A percentile compares a stretch with the other conserved stretches of the same genome.
Evolutionary conservation across 1,140 invertebrate species (phyloP).

Genomic region (Caenorhabditis latens): DNA sequence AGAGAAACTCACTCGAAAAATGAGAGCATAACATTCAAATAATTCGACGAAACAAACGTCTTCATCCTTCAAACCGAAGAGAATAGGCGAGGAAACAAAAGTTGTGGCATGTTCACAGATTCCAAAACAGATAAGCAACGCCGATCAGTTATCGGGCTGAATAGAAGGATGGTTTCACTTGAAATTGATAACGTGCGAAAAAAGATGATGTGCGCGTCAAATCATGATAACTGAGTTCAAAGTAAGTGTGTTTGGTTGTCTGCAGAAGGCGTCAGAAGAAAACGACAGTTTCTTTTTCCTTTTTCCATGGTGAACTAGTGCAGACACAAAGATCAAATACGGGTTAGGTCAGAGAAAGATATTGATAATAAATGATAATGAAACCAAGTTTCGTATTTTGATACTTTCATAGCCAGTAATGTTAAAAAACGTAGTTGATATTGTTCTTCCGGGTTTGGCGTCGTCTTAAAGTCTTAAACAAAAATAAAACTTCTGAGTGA

Average conservation of each 20-base stretch:
- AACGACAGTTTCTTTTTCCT: not conserved
- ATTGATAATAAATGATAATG: not conserved
- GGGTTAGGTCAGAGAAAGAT: not conserved
- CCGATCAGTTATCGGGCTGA: conserved; percentile 4
- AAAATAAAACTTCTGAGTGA: not conserved
- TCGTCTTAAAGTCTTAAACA: not conserved
- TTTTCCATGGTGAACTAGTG: not conserved
- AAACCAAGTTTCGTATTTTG: conserved; percentile 6
- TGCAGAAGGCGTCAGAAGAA: conserved; percentile 33
- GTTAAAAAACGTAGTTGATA: not conserved
- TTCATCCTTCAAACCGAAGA: not conserved
- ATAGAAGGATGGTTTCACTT: conserved; percentile 13
- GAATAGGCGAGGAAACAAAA: conserved; percentile 7
- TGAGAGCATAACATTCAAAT: not conserved
- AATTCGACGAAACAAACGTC: not conserved
- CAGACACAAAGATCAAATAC: conserved; percentile 40
- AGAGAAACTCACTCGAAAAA: not conserved
- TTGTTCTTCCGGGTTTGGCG: not conserved
- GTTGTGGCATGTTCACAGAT: conserved; percentile 29
- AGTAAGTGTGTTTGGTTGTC: conserved; percentile 1
- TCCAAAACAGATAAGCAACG: conserved; percentile 34
- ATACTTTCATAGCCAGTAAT: not conserved
- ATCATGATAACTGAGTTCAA: not conserved
- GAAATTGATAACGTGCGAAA: conserved; percentile 35
- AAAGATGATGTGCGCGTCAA: conserved; percentile 23